These are phyloP conservation scores for Scaptomyza cyrtandrae DNA, from an alignment of 2,888 invertebrate genomes.

Conservation along the genomic window DNA sequence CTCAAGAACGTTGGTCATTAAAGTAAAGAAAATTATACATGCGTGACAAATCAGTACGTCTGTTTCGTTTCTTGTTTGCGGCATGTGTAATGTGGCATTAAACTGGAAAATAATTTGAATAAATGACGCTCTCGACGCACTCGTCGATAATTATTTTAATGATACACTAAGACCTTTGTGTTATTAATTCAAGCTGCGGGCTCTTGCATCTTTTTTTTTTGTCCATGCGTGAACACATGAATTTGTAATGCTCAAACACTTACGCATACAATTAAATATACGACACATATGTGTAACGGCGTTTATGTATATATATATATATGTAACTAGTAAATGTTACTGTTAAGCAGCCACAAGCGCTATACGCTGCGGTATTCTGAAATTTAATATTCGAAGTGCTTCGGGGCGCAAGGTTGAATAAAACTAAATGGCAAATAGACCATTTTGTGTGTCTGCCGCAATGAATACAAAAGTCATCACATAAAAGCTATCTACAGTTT, in stretches of 20 bases:
- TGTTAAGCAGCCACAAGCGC: conserved; percentile 20
- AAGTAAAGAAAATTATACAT: neutral
- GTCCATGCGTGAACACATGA: conserved; percentile 24
- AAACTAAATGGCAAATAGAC: conserved; percentile 50
- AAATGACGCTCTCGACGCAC: conserved; percentile 43
- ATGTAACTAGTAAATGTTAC: neutral
- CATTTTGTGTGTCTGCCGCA: conserved; percentile 19
- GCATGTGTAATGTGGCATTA: conserved; percentile 60
- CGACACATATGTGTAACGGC: conserved; percentile 13
- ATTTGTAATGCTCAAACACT: conserved; percentile 35
- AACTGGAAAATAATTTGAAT: conserved; percentile 65
- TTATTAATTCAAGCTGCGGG: conserved; percentile 48
- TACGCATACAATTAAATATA: conserved; percentile 45
- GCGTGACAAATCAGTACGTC: conserved; percentile 6
- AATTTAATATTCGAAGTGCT: conserved; percentile 50
- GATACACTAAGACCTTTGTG: conserved; percentile 44
- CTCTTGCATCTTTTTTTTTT: conserved; percentile 46
- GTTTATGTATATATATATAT: too few species aligned
- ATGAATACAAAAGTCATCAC: conserved; percentile 20
- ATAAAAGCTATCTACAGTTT: neutral
- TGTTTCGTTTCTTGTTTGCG: conserved; percentile 10
- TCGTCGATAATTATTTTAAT: conserved; percentile 67
- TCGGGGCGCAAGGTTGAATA: conserved; percentile 18
- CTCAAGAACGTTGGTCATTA: conserved; percentile 28
- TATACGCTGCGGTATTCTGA: conserved; percentile 8